These are phyloP conservation scores for Percopsis omiscomaycus DNA, from an alignment of 2,797 vertebrate species.

Conservation along the genomic window DNA sequence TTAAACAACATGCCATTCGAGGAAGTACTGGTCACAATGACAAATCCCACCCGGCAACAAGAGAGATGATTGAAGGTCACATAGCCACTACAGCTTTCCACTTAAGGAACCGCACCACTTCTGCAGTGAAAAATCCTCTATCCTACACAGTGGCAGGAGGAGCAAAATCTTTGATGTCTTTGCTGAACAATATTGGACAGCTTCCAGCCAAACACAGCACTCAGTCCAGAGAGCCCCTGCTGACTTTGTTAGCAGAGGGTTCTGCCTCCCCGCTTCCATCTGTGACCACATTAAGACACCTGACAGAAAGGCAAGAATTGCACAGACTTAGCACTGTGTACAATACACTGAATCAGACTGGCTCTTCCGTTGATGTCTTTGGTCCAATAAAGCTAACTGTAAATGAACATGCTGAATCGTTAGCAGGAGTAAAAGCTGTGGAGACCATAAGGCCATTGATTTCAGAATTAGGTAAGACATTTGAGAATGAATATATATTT, in stretches of 20 bases:
- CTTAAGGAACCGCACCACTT: conserved; percentile 6
- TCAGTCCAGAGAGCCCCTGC: conserved; percentile 19
- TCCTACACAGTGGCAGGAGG: conserved; percentile 27
- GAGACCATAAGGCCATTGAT: conserved; percentile 15
- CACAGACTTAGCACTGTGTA: conserved; percentile 20
- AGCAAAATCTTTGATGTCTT: conserved; percentile 48
- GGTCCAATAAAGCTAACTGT: conserved; percentile 8
- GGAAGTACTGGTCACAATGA: conserved; percentile 29
- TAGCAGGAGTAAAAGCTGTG: not conserved
- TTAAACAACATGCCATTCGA: conserved; percentile 19
- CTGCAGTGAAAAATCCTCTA: conserved; percentile 30
- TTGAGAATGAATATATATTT: not conserved
- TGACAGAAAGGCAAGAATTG: conserved; percentile 18
- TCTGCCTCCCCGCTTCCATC: conserved; percentile 24
- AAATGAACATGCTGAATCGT: conserved; percentile 15
- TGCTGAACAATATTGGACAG: conserved; percentile 19
- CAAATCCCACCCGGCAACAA: conserved; percentile 37
- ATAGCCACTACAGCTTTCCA: conserved; percentile 17
- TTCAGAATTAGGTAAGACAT: conserved; percentile 16
- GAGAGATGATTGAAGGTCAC: conserved; percentile 29
- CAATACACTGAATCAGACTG: conserved; percentile 27
- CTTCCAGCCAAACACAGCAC: conserved; percentile 15
- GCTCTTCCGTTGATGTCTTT: conserved; percentile 19
- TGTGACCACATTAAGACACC: conserved; percentile 19
- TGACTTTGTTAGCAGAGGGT: conserved; percentile 30